phyloP scores from a whole-genome alignment of 2,888 invertebrate species.

The Pristionchus maxplancki region DNA sequence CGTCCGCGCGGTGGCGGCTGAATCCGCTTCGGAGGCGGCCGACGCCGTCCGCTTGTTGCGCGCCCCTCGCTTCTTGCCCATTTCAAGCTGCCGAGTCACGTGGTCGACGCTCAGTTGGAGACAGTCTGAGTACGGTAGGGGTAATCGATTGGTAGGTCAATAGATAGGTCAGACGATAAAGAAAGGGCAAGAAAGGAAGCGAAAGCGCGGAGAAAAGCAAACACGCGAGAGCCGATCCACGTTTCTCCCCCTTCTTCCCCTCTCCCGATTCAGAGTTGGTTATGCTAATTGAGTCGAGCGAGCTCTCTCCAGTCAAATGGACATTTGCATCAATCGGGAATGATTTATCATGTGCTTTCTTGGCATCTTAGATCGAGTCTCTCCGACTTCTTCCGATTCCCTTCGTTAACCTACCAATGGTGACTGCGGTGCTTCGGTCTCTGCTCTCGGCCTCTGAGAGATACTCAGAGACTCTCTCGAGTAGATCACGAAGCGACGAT shows the following conservation, averaged over 20 bases:
- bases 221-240: conserved; percentile 1
- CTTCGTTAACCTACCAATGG: neutral
- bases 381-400: neutral
- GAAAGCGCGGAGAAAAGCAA: conserved; percentile 16
- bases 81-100: conserved; percentile 30
- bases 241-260: neutral
- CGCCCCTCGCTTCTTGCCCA: conserved; percentile 36
- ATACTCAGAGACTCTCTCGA: conserved; percentile 20
- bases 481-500: neutral
- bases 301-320: neutral
- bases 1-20: neutral
- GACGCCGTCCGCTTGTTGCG: conserved; percentile 21
- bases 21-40: neutral
- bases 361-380: neutral
- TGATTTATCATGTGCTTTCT: neutral
- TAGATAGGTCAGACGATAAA: conserved; percentile 7
- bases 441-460: conserved; percentile 11
- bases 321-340: neutral
- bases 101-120: conserved; percentile 37
- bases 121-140: conserved; percentile 8
- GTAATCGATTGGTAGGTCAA: neutral
- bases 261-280: neutral
- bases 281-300: conserved; percentile 36
- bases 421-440: neutral
- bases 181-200: neutral